Conservation (phyloP, 2,888 invertebrate genomes). For the Microctonus aethiopoides region DNA sequence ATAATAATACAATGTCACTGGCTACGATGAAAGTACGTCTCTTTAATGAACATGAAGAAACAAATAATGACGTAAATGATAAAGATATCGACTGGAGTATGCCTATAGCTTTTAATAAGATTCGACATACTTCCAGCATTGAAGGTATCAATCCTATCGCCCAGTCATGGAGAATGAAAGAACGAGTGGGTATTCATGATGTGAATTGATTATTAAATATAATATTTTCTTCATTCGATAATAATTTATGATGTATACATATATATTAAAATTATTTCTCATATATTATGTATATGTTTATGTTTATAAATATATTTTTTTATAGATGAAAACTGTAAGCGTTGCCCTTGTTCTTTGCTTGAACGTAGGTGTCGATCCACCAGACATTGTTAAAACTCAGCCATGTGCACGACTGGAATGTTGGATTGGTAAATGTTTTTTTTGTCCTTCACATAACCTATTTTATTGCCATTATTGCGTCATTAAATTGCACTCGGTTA, state of each 20-base stretch:
- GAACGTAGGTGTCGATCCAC: constrained; percentile 99
- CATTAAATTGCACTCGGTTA: neutral
- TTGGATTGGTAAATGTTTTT: constrained; percentile 85
- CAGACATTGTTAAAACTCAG: constrained; percentile 96
- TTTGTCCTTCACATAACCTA: neutral
- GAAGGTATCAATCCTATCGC: constrained; percentile 75
- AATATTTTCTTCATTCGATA: constrained; percentile 17
- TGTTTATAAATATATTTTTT: constrained; percentile 40
- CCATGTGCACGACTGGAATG: constrained; percentile 96
- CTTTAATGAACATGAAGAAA: constrained; percentile 29
- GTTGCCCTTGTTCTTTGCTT: constrained; percentile 97
- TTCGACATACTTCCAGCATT: constrained; percentile 80
- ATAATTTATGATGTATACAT: neutral
- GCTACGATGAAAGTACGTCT: constrained; percentile 37
- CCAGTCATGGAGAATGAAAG: constrained; percentile 93
- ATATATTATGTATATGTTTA: neutral
- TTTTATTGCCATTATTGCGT: neutral
- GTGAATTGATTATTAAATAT: constrained; percentile 10
- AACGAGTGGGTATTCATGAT: constrained; percentile 75
- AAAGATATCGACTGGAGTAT: constrained; percentile 74
- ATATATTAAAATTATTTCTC: constrained; percentile 1
- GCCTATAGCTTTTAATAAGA: constrained; percentile 79
- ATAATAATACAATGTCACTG: constrained; percentile 46
- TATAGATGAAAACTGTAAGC: constrained; percentile 98
- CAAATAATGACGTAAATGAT: constrained; percentile 25